Conservation (phyloP, 2,797 vertebrate species). For the Hemibagrus guttatus region DNA sequence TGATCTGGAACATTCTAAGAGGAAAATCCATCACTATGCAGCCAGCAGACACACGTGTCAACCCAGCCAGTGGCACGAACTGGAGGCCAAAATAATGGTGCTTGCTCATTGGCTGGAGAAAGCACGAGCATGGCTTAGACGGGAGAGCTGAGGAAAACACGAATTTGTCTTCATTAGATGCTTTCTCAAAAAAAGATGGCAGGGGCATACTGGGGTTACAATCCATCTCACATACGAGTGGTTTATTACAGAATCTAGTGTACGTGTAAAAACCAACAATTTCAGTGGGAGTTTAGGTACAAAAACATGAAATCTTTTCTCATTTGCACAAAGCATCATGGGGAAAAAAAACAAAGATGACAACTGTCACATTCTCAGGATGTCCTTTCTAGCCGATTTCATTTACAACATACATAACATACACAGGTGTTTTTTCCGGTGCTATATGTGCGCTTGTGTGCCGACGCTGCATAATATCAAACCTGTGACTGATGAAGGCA, state of each 20-base stretch:
- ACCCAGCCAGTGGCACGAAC: slow-evolving; percentile 65
- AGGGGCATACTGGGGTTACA: slow-evolving; percentile 49
- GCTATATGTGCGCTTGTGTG: neutral
- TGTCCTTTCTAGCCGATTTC: slow-evolving; percentile 34
- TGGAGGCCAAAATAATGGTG: slow-evolving; percentile 68
- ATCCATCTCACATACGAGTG: slow-evolving; percentile 32
- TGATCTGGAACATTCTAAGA: slow-evolving; percentile 71
- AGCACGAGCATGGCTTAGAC: slow-evolving; percentile 29
- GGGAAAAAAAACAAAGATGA: neutral
- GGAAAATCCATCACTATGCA: slow-evolving; percentile 80
- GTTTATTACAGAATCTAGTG: slow-evolving; percentile 16
- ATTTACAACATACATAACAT: slow-evolving; percentile 28
- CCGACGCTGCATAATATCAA: slow-evolving; percentile 48
- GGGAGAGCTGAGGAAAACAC: slow-evolving; percentile 55
- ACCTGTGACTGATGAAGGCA: slow-evolving; percentile 56
- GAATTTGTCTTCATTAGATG: slow-evolving; percentile 74
- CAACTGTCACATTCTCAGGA: neutral
- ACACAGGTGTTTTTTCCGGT: neutral
- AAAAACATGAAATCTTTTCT: slow-evolving; percentile 6
- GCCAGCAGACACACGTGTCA: slow-evolving; percentile 77
- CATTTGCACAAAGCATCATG: neutral
- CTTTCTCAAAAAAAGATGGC: slow-evolving; percentile 56
- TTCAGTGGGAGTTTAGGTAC: neutral
- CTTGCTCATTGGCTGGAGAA: slow-evolving; percentile 62
- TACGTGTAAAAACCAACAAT: neutral